Evolutionary conservation across 2,888 invertebrate species (phyloP).

Genomic region (Andricus curvator): DNA sequence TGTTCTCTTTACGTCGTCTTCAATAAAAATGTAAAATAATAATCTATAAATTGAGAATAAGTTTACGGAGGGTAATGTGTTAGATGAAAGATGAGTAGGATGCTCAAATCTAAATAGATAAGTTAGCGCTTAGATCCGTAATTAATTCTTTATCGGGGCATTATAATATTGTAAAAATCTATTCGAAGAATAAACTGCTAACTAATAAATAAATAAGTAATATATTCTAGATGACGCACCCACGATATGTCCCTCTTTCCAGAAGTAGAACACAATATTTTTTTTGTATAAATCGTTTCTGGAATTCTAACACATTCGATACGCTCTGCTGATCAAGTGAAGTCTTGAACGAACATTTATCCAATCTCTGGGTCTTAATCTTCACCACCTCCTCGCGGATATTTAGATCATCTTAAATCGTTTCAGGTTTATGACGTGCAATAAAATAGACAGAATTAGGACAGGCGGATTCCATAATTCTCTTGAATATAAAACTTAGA

Average conservation of each 20-base stretch:
- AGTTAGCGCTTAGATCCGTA: too few species aligned
- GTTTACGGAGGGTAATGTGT: too few species aligned
- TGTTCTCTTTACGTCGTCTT: not conserved
- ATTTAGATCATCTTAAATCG: not conserved
- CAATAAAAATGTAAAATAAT: conserved; percentile 1
- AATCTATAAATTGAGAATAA: not conserved
- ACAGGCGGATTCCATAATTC: not conserved
- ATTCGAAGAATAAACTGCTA: too few species aligned
- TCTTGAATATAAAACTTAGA: not conserved
- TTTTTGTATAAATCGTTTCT: not conserved
- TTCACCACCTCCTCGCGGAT: not conserved
- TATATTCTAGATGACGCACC: not conserved
- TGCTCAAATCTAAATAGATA: too few species aligned
- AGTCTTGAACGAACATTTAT: not conserved
- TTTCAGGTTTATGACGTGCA: not conserved
- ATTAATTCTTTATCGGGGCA: too few species aligned
- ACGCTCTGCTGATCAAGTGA: conserved; percentile 2
- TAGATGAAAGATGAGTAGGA: too few species aligned
- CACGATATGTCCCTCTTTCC: not conserved
- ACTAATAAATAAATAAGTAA: not conserved
- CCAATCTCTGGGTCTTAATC: not conserved
- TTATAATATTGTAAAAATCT: too few species aligned
- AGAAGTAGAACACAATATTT: not conserved
- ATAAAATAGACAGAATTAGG: not conserved
- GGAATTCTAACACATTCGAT: not conserved